Evolutionary conservation across 2,888 invertebrate genomes (phyloP).

Genomic region (Proisotoma minuta): DNA sequence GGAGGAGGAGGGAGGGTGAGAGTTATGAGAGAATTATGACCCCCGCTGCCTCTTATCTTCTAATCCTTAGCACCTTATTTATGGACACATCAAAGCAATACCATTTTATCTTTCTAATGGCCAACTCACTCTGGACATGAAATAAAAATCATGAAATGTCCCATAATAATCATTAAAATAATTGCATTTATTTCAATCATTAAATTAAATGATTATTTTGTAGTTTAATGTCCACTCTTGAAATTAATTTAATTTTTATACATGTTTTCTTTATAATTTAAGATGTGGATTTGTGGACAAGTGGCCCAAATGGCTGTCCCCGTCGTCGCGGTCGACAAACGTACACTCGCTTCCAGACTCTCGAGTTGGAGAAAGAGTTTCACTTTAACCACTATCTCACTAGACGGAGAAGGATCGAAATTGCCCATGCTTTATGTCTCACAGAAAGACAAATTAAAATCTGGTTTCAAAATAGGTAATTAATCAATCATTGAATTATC

Average conservation of each 20-base stretch:
- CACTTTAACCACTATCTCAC: constrained; percentile 97
- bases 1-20: too few species aligned
- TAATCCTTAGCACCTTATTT: constrained; percentile 4
- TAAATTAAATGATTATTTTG: constrained; percentile 2
- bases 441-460: constrained; percentile 94
- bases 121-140: background rate
- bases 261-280: constrained; percentile 19
- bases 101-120: background rate
- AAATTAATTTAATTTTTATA: background rate
- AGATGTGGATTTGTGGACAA: constrained; percentile 46
- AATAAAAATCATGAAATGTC: background rate
- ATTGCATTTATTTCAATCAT: background rate
- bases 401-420: constrained; percentile 91
- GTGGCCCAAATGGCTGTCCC: constrained; percentile 94
- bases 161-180: constrained; percentile 2
- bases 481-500: too few species aligned
- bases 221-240: background rate
- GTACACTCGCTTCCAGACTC: constrained; percentile 95
- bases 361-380: constrained; percentile 97
- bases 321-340: constrained; percentile 92
- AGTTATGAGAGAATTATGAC: too few species aligned
- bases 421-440: constrained; percentile 90
- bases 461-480: constrained; percentile 85
- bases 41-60: background rate
- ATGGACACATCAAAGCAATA: background rate